A percentile compares a stretch with the other conserved stretches of the same genome.
Evolutionary conservation across 35 echinoderm and acorn worm genomes (phyloP).

Genomic region (Lytechinus pictus): DNA sequence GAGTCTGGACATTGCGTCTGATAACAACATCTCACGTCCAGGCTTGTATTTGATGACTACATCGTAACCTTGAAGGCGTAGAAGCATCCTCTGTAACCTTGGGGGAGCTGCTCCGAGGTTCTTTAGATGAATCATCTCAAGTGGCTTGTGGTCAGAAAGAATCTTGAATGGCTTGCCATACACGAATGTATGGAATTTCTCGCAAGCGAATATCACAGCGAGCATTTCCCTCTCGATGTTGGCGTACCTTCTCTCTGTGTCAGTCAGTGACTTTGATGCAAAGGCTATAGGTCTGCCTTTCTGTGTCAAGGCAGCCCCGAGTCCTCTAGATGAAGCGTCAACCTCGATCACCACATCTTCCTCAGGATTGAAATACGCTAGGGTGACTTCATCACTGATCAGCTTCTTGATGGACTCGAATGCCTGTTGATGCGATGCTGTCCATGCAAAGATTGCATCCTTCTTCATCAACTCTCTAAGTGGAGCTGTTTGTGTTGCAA

Average conservation of each 20-base stretch:
- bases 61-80: constrained; percentile 48
- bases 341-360: constrained; percentile 3
- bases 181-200: constrained; percentile 69
- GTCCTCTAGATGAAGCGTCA: constrained; percentile 45
- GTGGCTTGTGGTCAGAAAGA: constrained; percentile 10
- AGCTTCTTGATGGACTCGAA: constrained; percentile 62
- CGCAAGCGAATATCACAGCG: constrained; percentile 65
- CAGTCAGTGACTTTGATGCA: constrained; percentile 51
- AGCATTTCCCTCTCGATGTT: constrained; percentile 73
- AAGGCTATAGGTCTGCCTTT: constrained; percentile 60
- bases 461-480: constrained; percentile 57
- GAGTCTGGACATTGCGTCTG: constrained; percentile 61
- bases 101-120: constrained; percentile 62
- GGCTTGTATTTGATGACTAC: constrained; percentile 52
- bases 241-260: constrained; percentile 60
- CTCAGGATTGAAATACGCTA: constrained; percentile 27
- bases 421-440: constrained; percentile 45
- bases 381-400: constrained; percentile 27
- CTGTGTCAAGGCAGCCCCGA: constrained; percentile 1
- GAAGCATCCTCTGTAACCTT: constrained; percentile 60
- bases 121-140: constrained; percentile 44
- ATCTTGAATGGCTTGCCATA: constrained; percentile 61
- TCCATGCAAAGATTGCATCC: constrained; percentile 33
- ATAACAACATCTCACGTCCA: constrained; percentile 57
- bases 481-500: constrained; percentile 41